Percentiles rank a stretch among this genome's conserved stretches.
Conservation (phyloP, 2,797 vertebrate species). For the Hoplostethus mediterraneus region DNA sequence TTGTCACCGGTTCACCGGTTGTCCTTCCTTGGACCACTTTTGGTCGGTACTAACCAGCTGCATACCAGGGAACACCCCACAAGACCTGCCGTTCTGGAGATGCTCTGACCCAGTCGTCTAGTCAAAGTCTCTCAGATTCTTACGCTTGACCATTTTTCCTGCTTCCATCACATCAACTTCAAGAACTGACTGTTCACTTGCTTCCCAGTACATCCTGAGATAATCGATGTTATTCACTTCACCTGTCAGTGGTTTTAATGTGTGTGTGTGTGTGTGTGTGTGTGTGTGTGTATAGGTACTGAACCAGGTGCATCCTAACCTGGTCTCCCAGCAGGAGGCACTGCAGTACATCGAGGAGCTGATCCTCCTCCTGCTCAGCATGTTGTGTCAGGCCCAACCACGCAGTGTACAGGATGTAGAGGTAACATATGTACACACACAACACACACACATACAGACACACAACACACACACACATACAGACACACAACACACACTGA, state of each 20-base stretch:
- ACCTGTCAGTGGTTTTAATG: neutral
- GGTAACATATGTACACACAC: conserved; percentile 42
- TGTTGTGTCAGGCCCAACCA: conserved; percentile 95
- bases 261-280: conserved; percentile 32
- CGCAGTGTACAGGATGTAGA: conserved; percentile 91
- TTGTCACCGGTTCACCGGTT: too few relatives aligned
- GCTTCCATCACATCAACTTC: too few relatives aligned
- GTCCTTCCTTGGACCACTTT: too few relatives aligned
- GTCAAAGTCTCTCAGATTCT: too few relatives aligned
- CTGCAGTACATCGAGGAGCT: conserved; percentile 97
- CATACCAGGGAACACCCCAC: too few relatives aligned
- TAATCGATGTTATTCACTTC: too few relatives aligned
- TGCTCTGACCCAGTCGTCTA: too few relatives aligned
- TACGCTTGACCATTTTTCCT: too few relatives aligned
- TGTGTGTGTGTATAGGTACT: conserved; percentile 87
- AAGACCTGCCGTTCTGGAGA: too few relatives aligned
- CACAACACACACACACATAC: neutral
- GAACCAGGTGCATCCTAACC: conserved; percentile 95
- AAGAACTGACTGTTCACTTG: too few relatives aligned
- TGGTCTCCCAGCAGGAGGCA: conserved; percentile 95
- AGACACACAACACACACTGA: neutral
- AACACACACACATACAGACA: neutral
- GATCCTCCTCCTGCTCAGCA: conserved; percentile 94
- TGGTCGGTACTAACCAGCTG: too few relatives aligned
- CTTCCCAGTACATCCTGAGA: too few relatives aligned